These are phyloP conservation scores for Procambarus virginalis DNA, from an alignment of 1,140 invertebrate species.

Conservation along the genomic window DNA sequence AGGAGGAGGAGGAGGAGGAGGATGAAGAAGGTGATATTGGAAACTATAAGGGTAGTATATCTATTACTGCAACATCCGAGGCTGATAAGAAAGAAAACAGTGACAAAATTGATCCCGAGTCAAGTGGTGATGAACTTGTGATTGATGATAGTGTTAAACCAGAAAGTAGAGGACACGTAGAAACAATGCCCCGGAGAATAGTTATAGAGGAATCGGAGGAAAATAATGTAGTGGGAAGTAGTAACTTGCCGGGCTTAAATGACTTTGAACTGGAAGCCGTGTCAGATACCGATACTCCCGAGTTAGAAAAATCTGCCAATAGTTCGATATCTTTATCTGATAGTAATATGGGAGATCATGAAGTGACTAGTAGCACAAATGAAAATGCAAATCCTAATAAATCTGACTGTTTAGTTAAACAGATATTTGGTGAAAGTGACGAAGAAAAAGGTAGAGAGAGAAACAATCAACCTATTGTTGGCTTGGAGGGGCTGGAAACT, in stretches of 20 bases:
- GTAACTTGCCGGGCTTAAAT: slow-evolving; percentile 65
- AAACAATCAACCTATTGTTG: slow-evolving; percentile 72
- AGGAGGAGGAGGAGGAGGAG: slow-evolving; percentile 55
- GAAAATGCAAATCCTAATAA: slow-evolving; percentile 53
- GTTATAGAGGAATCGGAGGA: slow-evolving; percentile 50
- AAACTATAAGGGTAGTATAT: slow-evolving; percentile 14
- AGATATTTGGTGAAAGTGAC: slow-evolving; percentile 54
- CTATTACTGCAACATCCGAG: slow-evolving; percentile 34
- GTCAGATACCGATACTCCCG: slow-evolving; percentile 71
- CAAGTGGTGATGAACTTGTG: slow-evolving; percentile 67
- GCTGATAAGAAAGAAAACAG: slow-evolving; percentile 59
- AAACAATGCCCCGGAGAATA: slow-evolving; percentile 73
- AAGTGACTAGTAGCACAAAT: slow-evolving; percentile 70
- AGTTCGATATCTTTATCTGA: slow-evolving; percentile 69
- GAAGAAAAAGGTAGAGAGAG: slow-evolving; percentile 37
- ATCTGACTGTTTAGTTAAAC: slow-evolving; percentile 28
- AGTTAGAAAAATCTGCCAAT: slow-evolving; percentile 71
- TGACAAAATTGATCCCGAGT: slow-evolving; percentile 63
- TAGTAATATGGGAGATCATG: slow-evolving; percentile 68
- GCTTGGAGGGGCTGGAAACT: slow-evolving; percentile 80
- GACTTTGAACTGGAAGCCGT: slow-evolving; percentile 68
- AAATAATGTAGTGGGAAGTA: slow-evolving; percentile 71
- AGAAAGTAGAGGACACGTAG: slow-evolving; percentile 72
- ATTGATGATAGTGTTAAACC: slow-evolving; percentile 71
- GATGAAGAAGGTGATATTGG: slow-evolving; percentile 46